Percentiles rank a stretch among this genome's conserved stretches.
These are phyloP conservation scores for Perizoma affinitatum DNA, from an alignment of 2,888 invertebrate genomes.

Conservation along the genomic window DNA sequence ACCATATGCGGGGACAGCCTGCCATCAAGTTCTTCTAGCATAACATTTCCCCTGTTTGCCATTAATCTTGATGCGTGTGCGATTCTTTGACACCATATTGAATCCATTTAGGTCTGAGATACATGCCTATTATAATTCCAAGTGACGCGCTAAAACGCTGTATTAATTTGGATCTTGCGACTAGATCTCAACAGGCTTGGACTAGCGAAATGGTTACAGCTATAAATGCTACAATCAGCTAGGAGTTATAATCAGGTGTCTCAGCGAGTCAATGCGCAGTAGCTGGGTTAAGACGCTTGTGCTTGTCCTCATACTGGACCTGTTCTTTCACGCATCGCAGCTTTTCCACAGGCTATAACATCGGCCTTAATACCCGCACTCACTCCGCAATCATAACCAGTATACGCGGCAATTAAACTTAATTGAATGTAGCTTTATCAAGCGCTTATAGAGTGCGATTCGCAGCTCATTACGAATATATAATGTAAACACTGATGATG, in stretches of 20 bases:
- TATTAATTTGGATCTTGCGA: conserved; percentile 34
- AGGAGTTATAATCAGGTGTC: conserved; percentile 52
- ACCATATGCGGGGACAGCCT: conserved; percentile 26
- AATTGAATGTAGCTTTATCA: conserved; percentile 48
- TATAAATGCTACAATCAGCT: conserved; percentile 51
- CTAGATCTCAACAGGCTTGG: conserved; percentile 40
- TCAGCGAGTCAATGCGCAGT: conserved; percentile 44
- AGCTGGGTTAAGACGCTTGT: conserved; percentile 33
- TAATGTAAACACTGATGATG: conserved; percentile 28
- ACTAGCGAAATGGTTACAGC: conserved; percentile 54
- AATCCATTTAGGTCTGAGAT: conserved; percentile 13
- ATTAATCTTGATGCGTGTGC: conserved; percentile 9
- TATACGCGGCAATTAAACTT: conserved; percentile 49
- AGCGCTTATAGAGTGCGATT: conserved; percentile 41
- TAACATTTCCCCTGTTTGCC: conserved; percentile 22
- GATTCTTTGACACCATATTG: conserved; percentile 8
- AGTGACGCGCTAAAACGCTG: conserved; percentile 31
- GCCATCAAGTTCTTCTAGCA: conserved; percentile 28
- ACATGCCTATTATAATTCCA: conserved; percentile 22
- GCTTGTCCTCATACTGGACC: conserved; percentile 47
- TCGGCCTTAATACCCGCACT: conserved; percentile 38
- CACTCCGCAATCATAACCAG: conserved; percentile 50
- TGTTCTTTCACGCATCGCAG: conserved; percentile 54
- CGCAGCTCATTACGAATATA: conserved; percentile 37
- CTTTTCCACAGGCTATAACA: conserved; percentile 36